Conservation (phyloP, 92 coral and sea anemone species). For the Paramuricea clavata region DNA sequence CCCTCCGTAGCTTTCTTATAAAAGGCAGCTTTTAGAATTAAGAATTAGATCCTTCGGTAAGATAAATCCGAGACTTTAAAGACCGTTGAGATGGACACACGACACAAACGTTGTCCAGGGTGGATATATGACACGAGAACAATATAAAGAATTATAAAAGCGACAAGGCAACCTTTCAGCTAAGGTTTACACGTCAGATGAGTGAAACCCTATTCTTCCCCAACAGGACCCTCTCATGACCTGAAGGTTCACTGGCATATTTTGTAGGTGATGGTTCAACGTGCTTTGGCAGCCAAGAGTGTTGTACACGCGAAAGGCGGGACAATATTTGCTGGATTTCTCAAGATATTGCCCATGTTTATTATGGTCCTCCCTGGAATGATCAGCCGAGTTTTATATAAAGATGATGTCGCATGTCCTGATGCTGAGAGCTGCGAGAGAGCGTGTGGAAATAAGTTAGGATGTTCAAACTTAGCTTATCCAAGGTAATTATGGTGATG, state of each 20-base stretch:
- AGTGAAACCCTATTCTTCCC: too few species aligned
- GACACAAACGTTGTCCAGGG: too few species aligned
- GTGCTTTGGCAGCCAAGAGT: slow-evolving; percentile 91
- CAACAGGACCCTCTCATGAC: too few species aligned
- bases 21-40: too few species aligned
- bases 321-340: slow-evolving; percentile 83
- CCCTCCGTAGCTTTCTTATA: too few species aligned
- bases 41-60: too few species aligned
- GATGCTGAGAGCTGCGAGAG: slow-evolving; percentile 79
- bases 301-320: slow-evolving; percentile 91
- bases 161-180: too few species aligned
- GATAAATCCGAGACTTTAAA: too few species aligned
- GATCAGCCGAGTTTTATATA: slow-evolving; percentile 95
- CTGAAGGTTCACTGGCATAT: background rate
- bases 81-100: too few species aligned
- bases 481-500: slow-evolving; percentile 84
- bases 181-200: too few species aligned
- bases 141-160: too few species aligned
- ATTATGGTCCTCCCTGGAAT: slow-evolving; percentile 99
- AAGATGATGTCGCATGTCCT: slow-evolving; percentile 88
- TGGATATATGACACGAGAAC: too few species aligned
- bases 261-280: slow-evolving; percentile 91
- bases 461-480: slow-evolving; percentile 93
- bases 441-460: slow-evolving; percentile 84
- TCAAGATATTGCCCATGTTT: slow-evolving; percentile 90